Evolutionary conservation across 2,888 invertebrate genomes (phyloP), one percentile per base, ranked within the genome.

Genomic region (Drosophila kanekoi): DNA sequence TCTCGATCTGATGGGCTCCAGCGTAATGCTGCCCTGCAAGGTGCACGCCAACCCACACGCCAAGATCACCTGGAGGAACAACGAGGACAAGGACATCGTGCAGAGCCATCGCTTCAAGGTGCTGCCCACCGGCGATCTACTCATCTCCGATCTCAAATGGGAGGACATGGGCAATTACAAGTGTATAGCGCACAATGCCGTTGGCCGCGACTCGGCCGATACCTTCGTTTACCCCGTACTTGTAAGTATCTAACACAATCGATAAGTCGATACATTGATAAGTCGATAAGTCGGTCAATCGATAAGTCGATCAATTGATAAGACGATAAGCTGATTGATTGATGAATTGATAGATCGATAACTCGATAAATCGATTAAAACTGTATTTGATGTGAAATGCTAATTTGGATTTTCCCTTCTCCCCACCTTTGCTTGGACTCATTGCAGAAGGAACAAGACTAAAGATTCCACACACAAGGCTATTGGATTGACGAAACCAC

Each of bases 91-190:
- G 44, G 87, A 94, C n/a, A 93, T 94, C 0, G 93, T 93, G 49
- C 93, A 93, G 23, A 94, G 94, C 80, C 92, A 93, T 3, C 93
- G 94, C 70, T 92, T 93, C 72, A 92, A 93, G 93, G 93, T 94
- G 1, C 93, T 96, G 65, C 94, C 94, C 4, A 95, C 95, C 80
- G 98, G 98, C 0, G 96, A 96, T 81, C 93, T 98, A 28, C 89
- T 96, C 41, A 96, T 98, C 79, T 92, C 93, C 18, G 93, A 94
- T 11, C 93, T 97, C 8, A 93, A 93, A 43, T 98, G 96, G 96
- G 92, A 93, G 10, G 96, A 97, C 81, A 97, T 97, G 97, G 98
- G 97, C 5, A 93, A 93, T 18, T 97, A 95, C 91, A 95, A 94
- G 1, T 98, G 98, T 90, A 93, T 95, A 13, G 96, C 95, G 0